Conservation (phyloP, 2,888 invertebrate genomes). For the Andrena bicolor region DNA sequence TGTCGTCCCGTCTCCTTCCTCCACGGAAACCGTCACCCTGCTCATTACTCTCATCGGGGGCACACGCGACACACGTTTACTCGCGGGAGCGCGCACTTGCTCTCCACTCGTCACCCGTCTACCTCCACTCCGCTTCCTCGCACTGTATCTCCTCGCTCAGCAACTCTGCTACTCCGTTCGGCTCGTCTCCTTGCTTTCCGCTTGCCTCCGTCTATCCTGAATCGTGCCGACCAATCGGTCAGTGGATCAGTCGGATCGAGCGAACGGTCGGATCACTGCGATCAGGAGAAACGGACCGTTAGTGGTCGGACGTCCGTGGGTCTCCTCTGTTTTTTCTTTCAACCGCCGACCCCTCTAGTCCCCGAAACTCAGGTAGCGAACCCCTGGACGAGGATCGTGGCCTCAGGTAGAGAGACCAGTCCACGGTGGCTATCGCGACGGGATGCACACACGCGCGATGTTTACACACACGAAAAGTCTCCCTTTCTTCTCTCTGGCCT, state of each 20-base stretch:
- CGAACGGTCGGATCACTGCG: background rate
- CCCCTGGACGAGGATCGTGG: constrained; percentile 6
- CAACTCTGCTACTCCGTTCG: background rate
- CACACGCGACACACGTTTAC: constrained; percentile 47
- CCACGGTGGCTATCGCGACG: constrained; percentile 28
- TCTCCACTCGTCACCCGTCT: constrained; percentile 7
- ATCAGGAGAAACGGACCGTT: constrained; percentile 49
- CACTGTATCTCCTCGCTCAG: background rate
- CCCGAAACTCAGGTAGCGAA: constrained; percentile 40
- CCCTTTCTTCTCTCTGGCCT: constrained; percentile 83
- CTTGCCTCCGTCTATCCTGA: background rate
- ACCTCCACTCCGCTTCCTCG: too few relatives aligned
- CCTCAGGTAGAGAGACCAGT: constrained; percentile 48
- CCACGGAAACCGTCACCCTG: constrained; percentile 52
- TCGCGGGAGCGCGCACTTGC: constrained; percentile 29
- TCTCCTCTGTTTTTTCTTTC: constrained; percentile 13
- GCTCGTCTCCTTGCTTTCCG: background rate
- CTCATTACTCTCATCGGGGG: constrained; percentile 55
- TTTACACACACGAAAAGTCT: constrained; percentile 74
- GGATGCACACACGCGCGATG: constrained; percentile 73
- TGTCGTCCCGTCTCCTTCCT: constrained; percentile 64
- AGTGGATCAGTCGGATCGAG: background rate
- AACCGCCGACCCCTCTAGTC: background rate
- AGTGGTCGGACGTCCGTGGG: constrained; percentile 48
- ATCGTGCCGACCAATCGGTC: too few relatives aligned